Base-by-base conservation (phyloP, 2,113 vertebrate genomes). In the Fukomys damarensis region DNA sequence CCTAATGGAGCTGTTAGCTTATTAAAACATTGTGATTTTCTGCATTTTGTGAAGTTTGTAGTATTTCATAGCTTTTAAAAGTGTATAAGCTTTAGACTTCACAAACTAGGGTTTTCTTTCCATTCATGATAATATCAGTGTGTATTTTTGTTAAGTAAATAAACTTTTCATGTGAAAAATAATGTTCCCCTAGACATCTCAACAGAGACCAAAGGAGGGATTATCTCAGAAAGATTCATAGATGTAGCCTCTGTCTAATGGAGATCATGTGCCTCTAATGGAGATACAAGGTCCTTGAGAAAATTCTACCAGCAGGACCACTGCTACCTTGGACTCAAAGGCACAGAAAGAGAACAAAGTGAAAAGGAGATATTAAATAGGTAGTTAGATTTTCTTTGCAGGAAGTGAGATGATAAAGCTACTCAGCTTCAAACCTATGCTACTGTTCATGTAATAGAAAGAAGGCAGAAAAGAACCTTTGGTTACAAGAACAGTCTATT, bases 391-490 rank as follows among this genome's bases (percentile, higher is more conserved):
- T 96, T 49, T 86, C 22, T n/a, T 86, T 89, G 20, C 0, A 32
- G 46, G 28, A 91, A 89, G 61, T 28, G 61, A 24, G 3, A 22
- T 86, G 49, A 63, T 65, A 70, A 59, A 88, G 49, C 41, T 22
- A 20, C 22, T 84, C 26, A n/a, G 17, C 26, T 85, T 61, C n/a
- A 81, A 59, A 46, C 43, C 24, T 43, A 52, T 52, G 4, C 9
- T 92, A 52, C 87, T 63, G 3, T 81, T 97, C 14, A n/a, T 58
- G 35, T 30, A 56, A 88, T 95, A 88, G 16, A 14, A 82, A 58
- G 7, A 35, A 72, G 46, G 9, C 19, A 88, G 24, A 86, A 59
- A 5, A 89, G 49, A 49, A 54, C 54, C n/a, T 86, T n/a, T 35
- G 52, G 2, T 26, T 82, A 41, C 68, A 38, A 96, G 24, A 76